phyloP scores from a whole-genome alignment of 2,888 invertebrate genomes.

The Hipparchia semele region DNA sequence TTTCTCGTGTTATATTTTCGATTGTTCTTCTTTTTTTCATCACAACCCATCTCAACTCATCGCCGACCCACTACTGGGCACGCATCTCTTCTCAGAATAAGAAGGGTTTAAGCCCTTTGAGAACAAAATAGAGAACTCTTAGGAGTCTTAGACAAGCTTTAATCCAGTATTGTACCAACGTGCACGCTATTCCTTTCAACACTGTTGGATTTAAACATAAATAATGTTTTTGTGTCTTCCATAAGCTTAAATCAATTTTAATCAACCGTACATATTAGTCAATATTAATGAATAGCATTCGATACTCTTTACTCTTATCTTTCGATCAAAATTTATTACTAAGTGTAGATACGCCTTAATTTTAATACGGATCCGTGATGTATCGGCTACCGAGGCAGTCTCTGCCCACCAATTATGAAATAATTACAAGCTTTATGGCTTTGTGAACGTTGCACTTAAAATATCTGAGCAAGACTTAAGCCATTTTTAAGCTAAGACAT shows the following conservation, averaged over 20 bases:
- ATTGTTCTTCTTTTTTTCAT: too few relatives aligned
- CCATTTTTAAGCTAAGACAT: constrained; percentile 19
- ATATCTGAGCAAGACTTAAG: constrained; percentile 25
- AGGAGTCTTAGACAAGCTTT: too few relatives aligned
- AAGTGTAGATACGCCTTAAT: constrained; percentile 45
- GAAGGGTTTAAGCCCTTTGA: too few relatives aligned
- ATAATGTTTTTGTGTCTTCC: too few relatives aligned
- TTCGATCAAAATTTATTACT: constrained; percentile 21
- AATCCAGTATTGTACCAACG: too few relatives aligned
- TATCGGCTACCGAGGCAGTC: constrained; percentile 66
- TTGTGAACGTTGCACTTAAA: constrained; percentile 38
- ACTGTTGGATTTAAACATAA: too few relatives aligned
- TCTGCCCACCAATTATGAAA: constrained; percentile 73
- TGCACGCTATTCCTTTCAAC: too few relatives aligned
- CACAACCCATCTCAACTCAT: too few relatives aligned
- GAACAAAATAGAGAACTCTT: too few relatives aligned
- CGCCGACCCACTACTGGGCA: too few relatives aligned
- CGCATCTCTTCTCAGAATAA: too few relatives aligned
- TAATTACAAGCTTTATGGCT: constrained; percentile 70
- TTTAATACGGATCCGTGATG: constrained; percentile 63
- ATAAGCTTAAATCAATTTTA: background rate
- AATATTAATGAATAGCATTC: constrained; percentile 15
- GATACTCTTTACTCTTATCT: constrained; percentile 9
- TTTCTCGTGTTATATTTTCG: too few relatives aligned
- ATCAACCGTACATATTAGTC: constrained; percentile 4